Conservation (phyloP, 2,797 vertebrate species). For the Chelmon rostratus region DNA sequence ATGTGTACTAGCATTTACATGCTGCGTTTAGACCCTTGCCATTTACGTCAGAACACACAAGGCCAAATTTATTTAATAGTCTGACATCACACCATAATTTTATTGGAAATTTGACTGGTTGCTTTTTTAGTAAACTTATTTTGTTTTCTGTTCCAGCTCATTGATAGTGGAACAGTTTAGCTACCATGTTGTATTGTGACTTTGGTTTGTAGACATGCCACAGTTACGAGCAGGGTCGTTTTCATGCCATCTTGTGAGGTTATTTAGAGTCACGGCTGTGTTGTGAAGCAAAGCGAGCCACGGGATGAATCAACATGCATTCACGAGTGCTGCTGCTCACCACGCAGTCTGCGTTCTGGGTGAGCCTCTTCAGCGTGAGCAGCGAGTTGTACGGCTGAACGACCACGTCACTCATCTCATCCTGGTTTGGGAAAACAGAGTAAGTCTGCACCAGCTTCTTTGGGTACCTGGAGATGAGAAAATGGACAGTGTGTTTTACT, state of each 20-base stretch:
- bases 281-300: conserved; percentile 12
- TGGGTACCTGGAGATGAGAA: conserved; percentile 88
- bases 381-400: conserved; percentile 98
- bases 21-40: not conserved
- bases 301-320: conserved; percentile 33
- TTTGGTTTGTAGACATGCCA: not conserved
- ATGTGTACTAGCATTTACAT: conserved; percentile 1
- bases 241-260: not conserved
- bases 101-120: conserved; percentile 4
- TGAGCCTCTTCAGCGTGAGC: conserved; percentile 96
- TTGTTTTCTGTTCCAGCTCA: conserved; percentile 28
- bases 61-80: conserved; percentile 34
- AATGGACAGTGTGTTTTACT: not conserved
- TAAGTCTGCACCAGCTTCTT: conserved; percentile 98
- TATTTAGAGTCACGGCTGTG: not conserved
- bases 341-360: conserved; percentile 98
- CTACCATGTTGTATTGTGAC: conserved; percentile 2
- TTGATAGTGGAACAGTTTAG: conserved; percentile 13
- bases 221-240: conserved; percentile 11
- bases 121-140: not conserved
- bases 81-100: conserved; percentile 42
- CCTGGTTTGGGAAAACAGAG: conserved; percentile 98
- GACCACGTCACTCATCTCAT: conserved; percentile 99
- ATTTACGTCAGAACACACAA: conserved; percentile 30
- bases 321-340: conserved; percentile 77